phyloP scores from a whole-genome alignment of 2,888 invertebrate species.

The Punctoribates punctum region DNA sequence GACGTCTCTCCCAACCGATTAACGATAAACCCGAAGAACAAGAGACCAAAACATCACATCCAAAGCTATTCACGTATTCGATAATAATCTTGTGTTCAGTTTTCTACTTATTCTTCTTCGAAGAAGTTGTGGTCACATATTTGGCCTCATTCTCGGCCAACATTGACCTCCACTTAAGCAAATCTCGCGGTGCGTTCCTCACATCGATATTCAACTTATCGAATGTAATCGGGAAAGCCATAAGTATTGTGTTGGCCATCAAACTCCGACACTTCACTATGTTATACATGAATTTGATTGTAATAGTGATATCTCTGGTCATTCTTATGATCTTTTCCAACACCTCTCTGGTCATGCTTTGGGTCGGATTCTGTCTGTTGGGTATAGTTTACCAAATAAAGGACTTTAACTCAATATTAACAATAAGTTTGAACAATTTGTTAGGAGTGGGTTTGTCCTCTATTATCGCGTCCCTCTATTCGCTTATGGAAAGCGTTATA shows the following conservation, averaged over 20 bases:
- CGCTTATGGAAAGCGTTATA: conserved; percentile 34
- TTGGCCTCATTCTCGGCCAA: conserved; percentile 35
- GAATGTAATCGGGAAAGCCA: conserved; percentile 33
- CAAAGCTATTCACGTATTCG: background rate
- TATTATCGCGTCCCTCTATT: conserved; percentile 36
- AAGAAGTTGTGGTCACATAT: conserved; percentile 39
- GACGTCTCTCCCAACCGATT: background rate
- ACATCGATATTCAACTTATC: conserved; percentile 35
- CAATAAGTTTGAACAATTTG: background rate
- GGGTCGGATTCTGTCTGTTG: conserved; percentile 34
- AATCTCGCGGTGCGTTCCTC: conserved; percentile 31
- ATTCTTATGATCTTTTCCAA: conserved; percentile 19
- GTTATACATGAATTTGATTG: conserved; percentile 30
- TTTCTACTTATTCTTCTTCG: conserved; percentile 40
- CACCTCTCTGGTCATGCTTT: conserved; percentile 18
- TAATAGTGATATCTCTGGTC: conserved; percentile 26
- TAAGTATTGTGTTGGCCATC: conserved; percentile 32
- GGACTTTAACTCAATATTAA: background rate
- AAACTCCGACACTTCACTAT: conserved; percentile 35
- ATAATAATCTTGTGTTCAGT: conserved; percentile 35
- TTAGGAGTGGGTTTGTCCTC: conserved; percentile 36
- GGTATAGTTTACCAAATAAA: conserved; percentile 15
- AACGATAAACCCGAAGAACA: background rate
- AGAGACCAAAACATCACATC: background rate
- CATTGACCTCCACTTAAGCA: conserved; percentile 10